These are phyloP conservation scores for Diprion similis DNA, from an alignment of 1,140 invertebrate genomes.

Conservation along the genomic window DNA sequence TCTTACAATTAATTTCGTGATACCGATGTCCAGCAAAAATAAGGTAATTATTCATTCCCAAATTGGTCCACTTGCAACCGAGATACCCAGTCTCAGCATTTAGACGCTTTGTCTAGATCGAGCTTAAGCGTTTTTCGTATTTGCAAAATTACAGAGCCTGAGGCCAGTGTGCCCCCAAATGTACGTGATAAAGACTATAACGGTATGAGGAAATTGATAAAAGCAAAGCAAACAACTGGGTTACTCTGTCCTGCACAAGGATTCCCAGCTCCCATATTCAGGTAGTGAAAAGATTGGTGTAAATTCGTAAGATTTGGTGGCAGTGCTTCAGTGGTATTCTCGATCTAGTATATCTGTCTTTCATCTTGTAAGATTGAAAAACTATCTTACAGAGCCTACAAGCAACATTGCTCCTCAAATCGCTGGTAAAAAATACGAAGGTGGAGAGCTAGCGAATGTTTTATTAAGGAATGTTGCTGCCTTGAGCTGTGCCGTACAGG, in stretches of 20 bases:
- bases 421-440: constrained; percentile 64
- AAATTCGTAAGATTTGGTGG: constrained; percentile 41
- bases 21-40: constrained; percentile 28
- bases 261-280: constrained; percentile 72
- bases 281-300: constrained; percentile 58
- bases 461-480: constrained; percentile 59
- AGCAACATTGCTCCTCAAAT: constrained; percentile 62
- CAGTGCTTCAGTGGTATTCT: constrained; percentile 53
- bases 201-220: constrained; percentile 55
- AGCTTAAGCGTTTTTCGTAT: constrained; percentile 13
- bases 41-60: constrained; percentile 51
- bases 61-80: neutral
- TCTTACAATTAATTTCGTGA: too few relatives aligned
- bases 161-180: constrained; percentile 60
- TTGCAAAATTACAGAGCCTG: constrained; percentile 56
- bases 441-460: constrained; percentile 67
- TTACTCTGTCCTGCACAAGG: constrained; percentile 75
- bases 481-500: constrained; percentile 63
- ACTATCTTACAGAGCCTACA: constrained; percentile 53
- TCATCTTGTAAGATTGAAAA: neutral
- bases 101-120: constrained; percentile 6
- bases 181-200: constrained; percentile 59
- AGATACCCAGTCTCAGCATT: constrained; percentile 17
- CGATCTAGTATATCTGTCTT: constrained; percentile 39
- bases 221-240: constrained; percentile 59